Percentiles rank a stretch among this genome's conserved stretches.
phyloP scores from a whole-genome alignment of 2,113 vertebrate genomes.

The Alexandromys fortis region DNA sequence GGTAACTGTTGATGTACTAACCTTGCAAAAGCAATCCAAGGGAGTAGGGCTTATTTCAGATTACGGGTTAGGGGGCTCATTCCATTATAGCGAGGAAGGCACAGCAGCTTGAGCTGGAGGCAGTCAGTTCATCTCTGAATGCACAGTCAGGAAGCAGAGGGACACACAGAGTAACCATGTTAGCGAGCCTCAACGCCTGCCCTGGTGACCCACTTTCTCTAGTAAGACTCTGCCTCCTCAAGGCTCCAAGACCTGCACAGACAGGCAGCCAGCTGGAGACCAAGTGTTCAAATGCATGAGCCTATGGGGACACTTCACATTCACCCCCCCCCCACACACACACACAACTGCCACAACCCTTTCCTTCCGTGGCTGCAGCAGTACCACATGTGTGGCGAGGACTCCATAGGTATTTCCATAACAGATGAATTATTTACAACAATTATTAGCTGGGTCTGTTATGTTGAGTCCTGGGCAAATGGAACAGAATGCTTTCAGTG shows the following conservation, averaged over 20 bases:
- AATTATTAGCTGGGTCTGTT: not conserved
- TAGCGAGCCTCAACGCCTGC: not conserved
- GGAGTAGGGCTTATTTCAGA: not conserved
- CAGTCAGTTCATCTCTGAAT: not conserved
- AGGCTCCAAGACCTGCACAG: not conserved
- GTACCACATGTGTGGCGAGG: fast-evolving
- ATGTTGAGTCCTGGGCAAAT: not conserved
- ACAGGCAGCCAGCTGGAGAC: too few species aligned
- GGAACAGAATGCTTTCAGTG: not conserved
- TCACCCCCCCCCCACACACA: too few species aligned
- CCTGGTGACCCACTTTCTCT: too few species aligned
- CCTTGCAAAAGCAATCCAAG: not conserved
- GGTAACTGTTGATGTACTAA: too few species aligned
- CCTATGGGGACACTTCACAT: not conserved
- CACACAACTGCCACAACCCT: too few species aligned
- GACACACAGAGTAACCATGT: too few species aligned
- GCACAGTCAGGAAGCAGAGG: not conserved
- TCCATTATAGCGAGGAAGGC: not conserved
- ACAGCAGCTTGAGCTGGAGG: not conserved
- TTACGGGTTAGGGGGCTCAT: not conserved
- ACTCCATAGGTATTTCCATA: not conserved
- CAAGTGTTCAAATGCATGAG: too few species aligned
- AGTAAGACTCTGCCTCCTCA: not conserved
- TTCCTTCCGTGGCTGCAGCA: not conserved
- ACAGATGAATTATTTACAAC: not conserved